Conservation (phyloP, 2,797 vertebrate genomes). For the Epinephelus coioides region DNA sequence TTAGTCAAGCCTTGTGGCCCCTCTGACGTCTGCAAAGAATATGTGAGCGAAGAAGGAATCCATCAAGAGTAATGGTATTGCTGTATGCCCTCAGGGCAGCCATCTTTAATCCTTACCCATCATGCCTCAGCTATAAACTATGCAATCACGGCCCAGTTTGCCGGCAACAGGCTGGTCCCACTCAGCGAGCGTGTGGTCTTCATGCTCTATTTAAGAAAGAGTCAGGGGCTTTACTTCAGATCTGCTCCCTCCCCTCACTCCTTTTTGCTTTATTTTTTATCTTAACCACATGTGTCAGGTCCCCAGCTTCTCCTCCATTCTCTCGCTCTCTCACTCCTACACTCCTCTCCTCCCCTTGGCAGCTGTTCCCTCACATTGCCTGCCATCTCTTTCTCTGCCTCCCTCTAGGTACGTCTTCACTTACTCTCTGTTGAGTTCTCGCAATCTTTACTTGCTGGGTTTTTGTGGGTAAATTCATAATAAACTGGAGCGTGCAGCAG, state of each 20-base stretch:
- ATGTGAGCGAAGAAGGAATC: conserved; percentile 87
- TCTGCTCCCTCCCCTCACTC: conserved; percentile 42
- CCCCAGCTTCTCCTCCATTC: conserved; percentile 57
- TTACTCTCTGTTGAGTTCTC: conserved; percentile 27
- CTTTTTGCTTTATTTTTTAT: conserved; percentile 48
- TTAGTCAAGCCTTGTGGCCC: conserved; percentile 87
- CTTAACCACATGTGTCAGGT: conserved; percentile 75
- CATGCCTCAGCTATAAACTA: conserved; percentile 82
- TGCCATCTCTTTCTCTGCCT: conserved; percentile 38
- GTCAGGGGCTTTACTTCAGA: conserved; percentile 70
- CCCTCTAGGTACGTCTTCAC: conserved; percentile 37
- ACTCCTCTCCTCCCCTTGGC: conserved; percentile 37
- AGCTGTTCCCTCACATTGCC: conserved; percentile 61
- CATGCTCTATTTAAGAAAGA: conserved; percentile 84
- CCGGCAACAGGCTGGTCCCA: conserved; percentile 73
- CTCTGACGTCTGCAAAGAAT: conserved; percentile 85
- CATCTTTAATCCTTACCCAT: conserved; percentile 87
- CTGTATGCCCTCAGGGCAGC: conserved; percentile 86
- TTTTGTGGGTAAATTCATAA: conserved; percentile 38
- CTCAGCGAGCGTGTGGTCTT: conserved; percentile 73
- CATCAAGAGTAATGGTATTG: conserved; percentile 88
- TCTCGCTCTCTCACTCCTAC: conserved; percentile 22
- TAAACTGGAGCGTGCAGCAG: conserved; percentile 1
- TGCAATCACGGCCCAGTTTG: conserved; percentile 80
- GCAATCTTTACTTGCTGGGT: conserved; percentile 6